These are phyloP conservation scores for Spilogale gracilis DNA, from an alignment of 2,113 vertebrate species.

Conservation along the genomic window DNA sequence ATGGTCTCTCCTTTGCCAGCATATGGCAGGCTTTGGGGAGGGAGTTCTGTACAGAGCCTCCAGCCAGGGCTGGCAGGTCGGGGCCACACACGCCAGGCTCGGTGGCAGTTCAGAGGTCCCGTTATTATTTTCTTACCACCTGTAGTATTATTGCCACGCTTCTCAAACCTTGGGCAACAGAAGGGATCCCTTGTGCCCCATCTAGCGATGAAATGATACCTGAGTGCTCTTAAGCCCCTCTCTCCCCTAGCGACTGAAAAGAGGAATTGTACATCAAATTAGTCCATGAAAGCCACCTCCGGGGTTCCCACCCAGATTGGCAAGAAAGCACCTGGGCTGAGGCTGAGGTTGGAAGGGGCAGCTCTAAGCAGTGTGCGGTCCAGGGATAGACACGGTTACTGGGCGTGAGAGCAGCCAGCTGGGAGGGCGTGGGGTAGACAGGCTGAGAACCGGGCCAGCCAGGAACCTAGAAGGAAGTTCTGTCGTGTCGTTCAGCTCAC, in stretches of 20 bases:
- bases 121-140: not conserved
- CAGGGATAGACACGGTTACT: not conserved
- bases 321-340: not conserved
- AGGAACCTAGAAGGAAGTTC: not conserved
- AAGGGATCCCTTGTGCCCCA: not conserved
- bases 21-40: not conserved
- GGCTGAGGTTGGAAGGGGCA: not conserved
- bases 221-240: too few relatives aligned
- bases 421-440: accelerated
- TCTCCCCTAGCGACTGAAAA: not conserved
- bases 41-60: not conserved
- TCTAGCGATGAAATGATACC: not conserved
- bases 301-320: not conserved
- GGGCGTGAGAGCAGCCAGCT: not conserved
- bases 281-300: not conserved
- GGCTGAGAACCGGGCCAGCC: not conserved
- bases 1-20: not conserved
- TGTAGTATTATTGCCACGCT: not conserved
- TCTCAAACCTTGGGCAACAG: not conserved
- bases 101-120: not conserved
- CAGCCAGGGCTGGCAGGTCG: not conserved
- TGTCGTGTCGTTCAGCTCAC: not conserved
- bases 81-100: accelerated
- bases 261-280: not conserved
- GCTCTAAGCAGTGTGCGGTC: not conserved